phyloP scores from a whole-genome alignment of 1,140 invertebrate genomes.

The Drosophila prosaltans region DNA sequence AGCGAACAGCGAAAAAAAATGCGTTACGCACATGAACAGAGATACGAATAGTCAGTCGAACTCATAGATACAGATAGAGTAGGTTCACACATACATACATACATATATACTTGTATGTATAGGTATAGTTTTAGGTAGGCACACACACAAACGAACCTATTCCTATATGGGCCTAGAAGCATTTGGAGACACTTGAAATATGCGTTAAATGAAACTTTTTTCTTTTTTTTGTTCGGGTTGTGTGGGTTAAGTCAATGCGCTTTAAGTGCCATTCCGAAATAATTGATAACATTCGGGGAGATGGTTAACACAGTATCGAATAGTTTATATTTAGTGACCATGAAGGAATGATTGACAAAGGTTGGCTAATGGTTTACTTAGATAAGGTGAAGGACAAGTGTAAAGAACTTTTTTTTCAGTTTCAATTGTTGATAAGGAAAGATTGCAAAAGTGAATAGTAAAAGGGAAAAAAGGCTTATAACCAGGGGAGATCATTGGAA shows the following conservation, averaged over 20 bases:
- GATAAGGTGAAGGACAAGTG: background rate
- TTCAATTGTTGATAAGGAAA: background rate
- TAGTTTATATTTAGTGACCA: background rate
- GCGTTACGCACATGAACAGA: slow-evolving; percentile 72
- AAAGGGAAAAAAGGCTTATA: too few species aligned
- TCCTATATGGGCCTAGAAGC: slow-evolving; percentile 37
- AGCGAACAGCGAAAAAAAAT: slow-evolving; percentile 52
- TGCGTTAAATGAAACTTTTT: slow-evolving; percentile 43
- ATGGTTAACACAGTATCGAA: background rate
- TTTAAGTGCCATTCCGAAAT: slow-evolving; percentile 20
- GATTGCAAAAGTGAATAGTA: too few species aligned
- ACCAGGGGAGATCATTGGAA: too few species aligned
- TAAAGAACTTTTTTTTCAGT: background rate
- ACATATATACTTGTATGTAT: background rate
- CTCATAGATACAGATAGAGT: slow-evolving; percentile 28
- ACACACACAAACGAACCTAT: background rate
- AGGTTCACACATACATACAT: slow-evolving; percentile 9
- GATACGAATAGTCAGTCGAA: slow-evolving; percentile 18
- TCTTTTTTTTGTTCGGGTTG: slow-evolving; percentile 20
- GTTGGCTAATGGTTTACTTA: background rate
- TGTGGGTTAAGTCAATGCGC: slow-evolving; percentile 41
- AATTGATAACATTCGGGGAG: background rate
- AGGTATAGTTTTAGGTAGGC: slow-evolving; percentile 12
- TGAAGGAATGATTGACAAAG: background rate
- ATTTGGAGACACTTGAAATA: slow-evolving; percentile 52